Evolutionary conservation across 2,113 vertebrate species (phyloP), one percentile per base, ranked within the genome.

Genomic region (Perognathus longimembris): DNA sequence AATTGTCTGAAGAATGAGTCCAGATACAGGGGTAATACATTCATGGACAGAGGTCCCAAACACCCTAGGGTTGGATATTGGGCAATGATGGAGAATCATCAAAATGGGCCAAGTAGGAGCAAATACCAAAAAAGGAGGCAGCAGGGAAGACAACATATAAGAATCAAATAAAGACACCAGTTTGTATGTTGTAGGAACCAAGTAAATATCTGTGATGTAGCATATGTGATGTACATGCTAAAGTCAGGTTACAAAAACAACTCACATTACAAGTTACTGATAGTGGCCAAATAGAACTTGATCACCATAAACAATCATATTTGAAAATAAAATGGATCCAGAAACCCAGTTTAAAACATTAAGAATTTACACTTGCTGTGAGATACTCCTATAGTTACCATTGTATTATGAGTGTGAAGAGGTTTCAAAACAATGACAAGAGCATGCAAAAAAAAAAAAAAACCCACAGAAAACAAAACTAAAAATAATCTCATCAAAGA

Each of bases 401-500:
- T 89, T 96, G 89, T 92, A 93, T 85, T 94, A 89, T 69, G 85
- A 96, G 74, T 90, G 28, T 94, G 86, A 97, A 66, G 79, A 95
- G 91, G 70, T 26, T n/a, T 54, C n/a, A 45, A 81, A 95, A 63
- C 81, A 61, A 15, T 66, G 91, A 34, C 94, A 96, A 78, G 94
- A 97, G 91, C 94, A 94, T 97, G 94, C 87, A 94, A 96, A 54
- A 54, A 54, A 54, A 17, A n/a, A n/a, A 54, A 14, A 54, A 54
- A 54, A 3, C 15, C 15, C 94, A 96, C n/a, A n/a, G n/a, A n/a
- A n/a, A n/a, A n/a, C n/a, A n/a, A n/a, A n/a, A n/a, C n/a, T n/a
- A n/a, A n/a, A n/a, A n/a, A n/a, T n/a, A 95, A 85, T 89, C 73
- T 96, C 90, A 80, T 97, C 78, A 91, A 95, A 95, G 45, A 95